phyloP scores from a whole-genome alignment of 2,888 invertebrate genomes.

The Diachrysia chrysitis region DNA sequence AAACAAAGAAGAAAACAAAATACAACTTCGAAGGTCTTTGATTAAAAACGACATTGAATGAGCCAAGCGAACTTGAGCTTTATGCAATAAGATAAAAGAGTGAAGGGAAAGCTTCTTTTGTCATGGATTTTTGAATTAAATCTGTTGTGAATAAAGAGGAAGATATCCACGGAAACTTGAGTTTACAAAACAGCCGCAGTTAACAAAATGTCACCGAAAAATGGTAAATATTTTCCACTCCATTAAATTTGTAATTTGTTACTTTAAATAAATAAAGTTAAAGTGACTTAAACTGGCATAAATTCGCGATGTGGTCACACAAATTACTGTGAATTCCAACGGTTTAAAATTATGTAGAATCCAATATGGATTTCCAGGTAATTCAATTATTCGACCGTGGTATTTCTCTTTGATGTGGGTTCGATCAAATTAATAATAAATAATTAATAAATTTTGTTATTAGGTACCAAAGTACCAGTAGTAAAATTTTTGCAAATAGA shows the following conservation, averaged over 20 bases:
- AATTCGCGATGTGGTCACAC: background rate
- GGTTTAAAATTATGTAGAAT: constrained; percentile 1
- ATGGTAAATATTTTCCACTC: constrained; percentile 43
- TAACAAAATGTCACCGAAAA: constrained; percentile 59
- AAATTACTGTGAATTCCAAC: background rate
- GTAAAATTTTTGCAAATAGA: too few relatives aligned
- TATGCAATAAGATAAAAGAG: constrained; percentile 62
- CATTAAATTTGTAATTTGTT: constrained; percentile 35
- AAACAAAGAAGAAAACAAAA: constrained; percentile 75
- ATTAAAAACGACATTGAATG: constrained; percentile 73
- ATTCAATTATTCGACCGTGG: constrained; percentile 2
- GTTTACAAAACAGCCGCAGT: constrained; percentile 57
- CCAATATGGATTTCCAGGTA: background rate
- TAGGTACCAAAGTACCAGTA: too few relatives aligned
- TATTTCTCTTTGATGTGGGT: constrained; percentile 1
- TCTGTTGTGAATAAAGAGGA: constrained; percentile 65
- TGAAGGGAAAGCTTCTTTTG: constrained; percentile 57
- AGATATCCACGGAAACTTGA: constrained; percentile 55
- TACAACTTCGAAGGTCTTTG: constrained; percentile 74
- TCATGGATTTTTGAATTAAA: constrained; percentile 63
- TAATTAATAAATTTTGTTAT: too few relatives aligned
- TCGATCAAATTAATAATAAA: background rate
- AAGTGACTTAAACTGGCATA: background rate
- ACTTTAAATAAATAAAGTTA: constrained; percentile 23
- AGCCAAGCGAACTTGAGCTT: constrained; percentile 65